Base-by-base conservation (phyloP, 2,797 vertebrate genomes). In the Neopelma chrysocephalum region DNA sequence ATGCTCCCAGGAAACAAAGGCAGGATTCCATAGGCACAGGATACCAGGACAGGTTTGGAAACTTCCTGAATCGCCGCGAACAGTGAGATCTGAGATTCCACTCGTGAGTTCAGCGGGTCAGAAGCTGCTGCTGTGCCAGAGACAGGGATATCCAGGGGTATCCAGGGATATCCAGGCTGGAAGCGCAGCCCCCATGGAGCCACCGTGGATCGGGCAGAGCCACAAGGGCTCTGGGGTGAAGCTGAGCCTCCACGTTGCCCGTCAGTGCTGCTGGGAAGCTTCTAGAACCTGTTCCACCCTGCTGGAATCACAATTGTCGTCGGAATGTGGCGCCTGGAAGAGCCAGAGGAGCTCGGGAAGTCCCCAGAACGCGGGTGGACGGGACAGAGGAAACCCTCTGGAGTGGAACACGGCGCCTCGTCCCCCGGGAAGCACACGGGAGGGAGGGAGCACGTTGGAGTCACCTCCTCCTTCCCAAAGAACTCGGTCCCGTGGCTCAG, bases 21-120 rank as follows among this genome's bases (percentile, higher is more conserved):
- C 0, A 3, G 22, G 53, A 20, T 81, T 34, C 51, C 5, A 1
- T 1, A 8, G 38, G 72, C 3, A 11, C 40, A 12, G 10, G 13
- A 10, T 17, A 0, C 0, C 1, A 34, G 77, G 34, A 18, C 18
- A 12, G 42, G 21, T 87, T 56, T 65, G 78, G 75, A 20, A 53
- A 6, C 32, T 15, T 54, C n/a, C 50, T 31, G 27, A 45, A 5
- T 8, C 2, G 4, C 32, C 36, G 1, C 19, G 17, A 1, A 2
- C 5, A 5, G 18, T 3, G 12, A n/a, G 58, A 27, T 18, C 3
- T 7, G 29, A 9, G 10, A n/a, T 17, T 40, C 6, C 2, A 7
- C 17, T 17, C 7, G 1, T 10, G 50, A 15, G 38, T 4, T 12
- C 31, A 5, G 43, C 1, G 0, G 1, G 6, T 4, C 9, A 42